Evolutionary conservation across 2,888 invertebrate species (phyloP), one percentile per base, ranked within the genome.

Genomic region (Drosophila mettleri): DNA sequence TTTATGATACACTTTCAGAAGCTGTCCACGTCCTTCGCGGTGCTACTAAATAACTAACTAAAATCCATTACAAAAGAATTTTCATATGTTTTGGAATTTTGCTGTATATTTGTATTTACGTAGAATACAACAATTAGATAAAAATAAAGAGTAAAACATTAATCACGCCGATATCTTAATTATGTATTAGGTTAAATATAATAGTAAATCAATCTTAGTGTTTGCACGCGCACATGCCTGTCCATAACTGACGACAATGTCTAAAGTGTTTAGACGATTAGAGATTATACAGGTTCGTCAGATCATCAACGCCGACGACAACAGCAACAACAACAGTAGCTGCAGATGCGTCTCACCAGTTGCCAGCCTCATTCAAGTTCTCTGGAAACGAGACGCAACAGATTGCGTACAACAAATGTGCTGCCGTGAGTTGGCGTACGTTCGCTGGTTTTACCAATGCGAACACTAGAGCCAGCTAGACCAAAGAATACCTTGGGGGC

Each of bases 401-500:
- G 79, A 65, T 84, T 90, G 7, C 85, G 78, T 38, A 88, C 86
- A 16, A 91, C 86, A 27, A 78, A 86, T 8, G 70, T 75, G 54
- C 72, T 86, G 20, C 82, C 81, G 55, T 79, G 80, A 5, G 80
- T 78, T 2, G 82, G 74, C 0, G 70, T 75, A 2, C 69, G 69
- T n/a, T 77, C 75, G 24, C 73, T 74, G 7, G 76, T 64, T 33
- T 77, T 84, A 22, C 89, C 88, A 39, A 92, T 92, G 29, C 93
- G 92, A 20, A 94, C 92, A 77, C 93, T 93, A 61, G 93, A 93
- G 4, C 95, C 93, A 6, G 95, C 94, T 31, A 96, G 92, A 20
- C 96, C 96, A 93, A 94, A 97, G 90, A 97, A 97, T 53, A 93
- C 93, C 58, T 93, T 92, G 1, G 97, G 97, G 61, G 93, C 93